Evolutionary conservation across 2,888 invertebrate genomes (phyloP).

Genomic region (Harmothoe impar): DNA sequence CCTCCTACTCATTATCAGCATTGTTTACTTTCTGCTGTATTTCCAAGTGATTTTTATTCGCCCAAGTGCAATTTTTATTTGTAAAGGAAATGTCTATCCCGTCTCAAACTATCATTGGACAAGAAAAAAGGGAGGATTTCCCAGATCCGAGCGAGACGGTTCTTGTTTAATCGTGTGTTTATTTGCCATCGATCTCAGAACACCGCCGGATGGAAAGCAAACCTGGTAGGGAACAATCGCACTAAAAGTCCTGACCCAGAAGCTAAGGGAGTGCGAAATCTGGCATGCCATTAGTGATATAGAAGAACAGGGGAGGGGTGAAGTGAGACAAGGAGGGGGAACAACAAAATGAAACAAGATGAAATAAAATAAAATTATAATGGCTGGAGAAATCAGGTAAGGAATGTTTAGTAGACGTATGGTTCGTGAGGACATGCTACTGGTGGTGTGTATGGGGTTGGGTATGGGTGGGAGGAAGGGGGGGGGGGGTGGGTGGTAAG

Average conservation of each 20-base stretch:
- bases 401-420: slow-evolving; percentile 23
- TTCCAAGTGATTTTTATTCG: neutral
- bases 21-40: neutral
- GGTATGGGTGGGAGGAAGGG: neutral
- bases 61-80: neutral
- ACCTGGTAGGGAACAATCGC: neutral
- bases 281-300: slow-evolving; percentile 21
- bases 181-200: slow-evolving; percentile 27
- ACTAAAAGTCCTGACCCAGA: slow-evolving; percentile 10
- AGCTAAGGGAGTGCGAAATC: slow-evolving; percentile 15
- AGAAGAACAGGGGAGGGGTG: neutral
- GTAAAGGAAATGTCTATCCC: neutral
- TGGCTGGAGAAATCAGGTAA: neutral
- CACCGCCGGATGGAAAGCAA: neutral
- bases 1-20: neutral
- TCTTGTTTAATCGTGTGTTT: slow-evolving; percentile 45
- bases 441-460: neutral
- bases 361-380: neutral
- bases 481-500: neutral
- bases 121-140: neutral
- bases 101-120: neutral
- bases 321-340: too few species aligned
- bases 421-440: slow-evolving; percentile 38
- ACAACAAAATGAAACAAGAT: neutral
- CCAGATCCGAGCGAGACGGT: neutral